Evolutionary conservation across 2,797 vertebrate genomes (phyloP).

Genomic region (Pantherophis alleghaniensis): DNA sequence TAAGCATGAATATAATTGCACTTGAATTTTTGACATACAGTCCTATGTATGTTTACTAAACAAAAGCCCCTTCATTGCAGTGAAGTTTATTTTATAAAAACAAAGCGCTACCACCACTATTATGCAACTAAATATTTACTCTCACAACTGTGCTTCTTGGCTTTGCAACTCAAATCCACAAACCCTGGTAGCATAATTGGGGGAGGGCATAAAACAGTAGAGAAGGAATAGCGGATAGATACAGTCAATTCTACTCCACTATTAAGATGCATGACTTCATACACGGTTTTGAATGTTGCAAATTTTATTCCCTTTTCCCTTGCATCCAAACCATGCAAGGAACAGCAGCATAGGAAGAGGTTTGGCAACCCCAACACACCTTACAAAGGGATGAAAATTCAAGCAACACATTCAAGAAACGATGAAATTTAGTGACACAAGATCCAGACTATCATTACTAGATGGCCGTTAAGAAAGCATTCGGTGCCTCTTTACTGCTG

Average conservation of each 20-base stretch:
- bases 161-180: neutral
- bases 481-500: neutral
- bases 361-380: too few relatives aligned
- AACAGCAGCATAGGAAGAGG: rapidly evolving
- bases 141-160: neutral
- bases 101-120: neutral
- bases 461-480: neutral
- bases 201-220: neutral
- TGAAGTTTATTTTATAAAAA: neutral
- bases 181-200: neutral
- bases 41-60: neutral
- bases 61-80: neutral
- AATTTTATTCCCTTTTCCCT: neutral
- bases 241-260: neutral
- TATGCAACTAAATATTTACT: neutral
- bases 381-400: rapidly evolving
- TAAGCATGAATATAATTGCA: neutral
- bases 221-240: neutral
- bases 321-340: rapidly evolving
- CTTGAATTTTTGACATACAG: neutral
- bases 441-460: neutral
- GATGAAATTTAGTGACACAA: neutral
- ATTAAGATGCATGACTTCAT: neutral
- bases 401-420: neutral
- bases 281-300: neutral